Evolutionary conservation across 35 echinoderm and acorn worm species (phyloP).

Genomic region (Stichopus chloronotus): DNA sequence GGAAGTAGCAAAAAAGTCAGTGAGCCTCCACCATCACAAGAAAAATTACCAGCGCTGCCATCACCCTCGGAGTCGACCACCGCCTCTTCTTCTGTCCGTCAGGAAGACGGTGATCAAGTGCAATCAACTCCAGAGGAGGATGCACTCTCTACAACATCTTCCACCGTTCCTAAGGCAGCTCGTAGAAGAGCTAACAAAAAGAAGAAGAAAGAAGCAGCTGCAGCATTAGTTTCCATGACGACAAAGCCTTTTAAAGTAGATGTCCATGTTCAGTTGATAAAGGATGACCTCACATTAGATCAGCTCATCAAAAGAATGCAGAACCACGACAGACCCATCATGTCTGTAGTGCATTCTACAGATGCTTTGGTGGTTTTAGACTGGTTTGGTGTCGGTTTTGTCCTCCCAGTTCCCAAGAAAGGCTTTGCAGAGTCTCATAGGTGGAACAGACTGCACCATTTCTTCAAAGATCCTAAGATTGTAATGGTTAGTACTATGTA

Average conservation of each 20-base stretch:
- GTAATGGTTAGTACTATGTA: background rate
- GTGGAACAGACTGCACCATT: background rate
- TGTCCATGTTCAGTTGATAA: background rate
- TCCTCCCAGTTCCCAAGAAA: background rate
- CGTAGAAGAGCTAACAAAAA: background rate
- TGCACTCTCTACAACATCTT: background rate
- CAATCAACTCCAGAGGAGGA: background rate
- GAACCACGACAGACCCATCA: background rate
- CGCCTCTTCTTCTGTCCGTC: background rate
- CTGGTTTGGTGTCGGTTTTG: constrained; percentile 12
- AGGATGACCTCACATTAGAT: background rate
- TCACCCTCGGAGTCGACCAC: background rate
- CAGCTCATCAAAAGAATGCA: background rate
- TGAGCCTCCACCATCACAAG: background rate
- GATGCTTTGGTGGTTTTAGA: constrained; percentile 20
- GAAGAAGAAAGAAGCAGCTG: background rate
- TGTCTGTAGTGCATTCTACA: background rate
- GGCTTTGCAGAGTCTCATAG: background rate
- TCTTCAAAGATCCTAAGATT: background rate
- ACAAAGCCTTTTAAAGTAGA: background rate
- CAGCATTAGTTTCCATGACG: background rate
- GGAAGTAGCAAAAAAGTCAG: background rate
- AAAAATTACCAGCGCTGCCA: background rate
- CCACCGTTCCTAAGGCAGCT: background rate
- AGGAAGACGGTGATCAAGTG: background rate